phyloP scores from a whole-genome alignment of 1,140 invertebrate genomes.

The Eueides isabella region DNA sequence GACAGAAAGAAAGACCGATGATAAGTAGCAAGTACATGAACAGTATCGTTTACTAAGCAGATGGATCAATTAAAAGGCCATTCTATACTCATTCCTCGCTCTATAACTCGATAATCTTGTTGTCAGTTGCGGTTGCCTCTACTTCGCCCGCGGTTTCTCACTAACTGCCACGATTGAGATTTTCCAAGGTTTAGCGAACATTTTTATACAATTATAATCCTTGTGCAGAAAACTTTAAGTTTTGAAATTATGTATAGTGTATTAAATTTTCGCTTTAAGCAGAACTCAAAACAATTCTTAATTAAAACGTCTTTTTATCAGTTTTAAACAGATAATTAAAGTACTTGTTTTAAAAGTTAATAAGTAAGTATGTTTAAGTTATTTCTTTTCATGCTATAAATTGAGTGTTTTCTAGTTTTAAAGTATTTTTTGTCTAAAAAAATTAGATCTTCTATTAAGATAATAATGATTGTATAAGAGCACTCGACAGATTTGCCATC shows the following conservation, averaged over 20 bases:
- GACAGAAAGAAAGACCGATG: neutral
- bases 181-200: constrained; percentile 1
- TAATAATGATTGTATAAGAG: constrained; percentile 55
- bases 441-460: constrained; percentile 32
- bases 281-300: constrained; percentile 34
- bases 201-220: constrained; percentile 16
- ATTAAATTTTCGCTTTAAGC: constrained; percentile 34
- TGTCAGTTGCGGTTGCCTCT: constrained; percentile 47
- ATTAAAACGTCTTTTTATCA: constrained; percentile 29
- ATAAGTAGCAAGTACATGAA: neutral
- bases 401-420: too few species aligned
- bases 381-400: neutral
- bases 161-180: constrained; percentile 45
- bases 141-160: constrained; percentile 41
- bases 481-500: constrained; percentile 39
- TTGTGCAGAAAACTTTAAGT: constrained; percentile 23
- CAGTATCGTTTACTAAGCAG: constrained; percentile 6
- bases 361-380: too few species aligned
- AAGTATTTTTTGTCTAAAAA: neutral
- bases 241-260: constrained; percentile 1
- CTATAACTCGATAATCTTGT: constrained; percentile 57
- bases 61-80: constrained; percentile 42
- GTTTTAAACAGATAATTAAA: constrained; percentile 27
- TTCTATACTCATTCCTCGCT: constrained; percentile 43
- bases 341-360: too few species aligned